A percentile compares a stretch with the other conserved stretches of the same genome.
phyloP scores from a whole-genome alignment of 2,888 invertebrate species.

The Cylindroiulus punctatus region DNA sequence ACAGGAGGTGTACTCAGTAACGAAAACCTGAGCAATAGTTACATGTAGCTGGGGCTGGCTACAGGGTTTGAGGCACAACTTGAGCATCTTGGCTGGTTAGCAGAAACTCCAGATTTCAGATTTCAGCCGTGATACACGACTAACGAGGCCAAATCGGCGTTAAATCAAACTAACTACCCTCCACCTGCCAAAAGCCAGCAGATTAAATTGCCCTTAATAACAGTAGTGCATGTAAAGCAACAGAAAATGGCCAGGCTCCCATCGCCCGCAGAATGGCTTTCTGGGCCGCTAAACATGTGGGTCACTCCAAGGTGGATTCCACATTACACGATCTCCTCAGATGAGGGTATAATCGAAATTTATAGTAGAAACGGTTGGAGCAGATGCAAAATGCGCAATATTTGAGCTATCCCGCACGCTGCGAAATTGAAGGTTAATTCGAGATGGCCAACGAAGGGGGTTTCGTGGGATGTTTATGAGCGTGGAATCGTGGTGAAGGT shows the following conservation, averaged over 20 bases:
- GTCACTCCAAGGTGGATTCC: not conserved
- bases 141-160: not conserved
- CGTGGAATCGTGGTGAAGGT: not conserved
- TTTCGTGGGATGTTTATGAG: constrained; percentile 2
- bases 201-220: too few species aligned
- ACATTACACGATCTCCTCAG: not conserved
- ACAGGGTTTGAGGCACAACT: too few species aligned
- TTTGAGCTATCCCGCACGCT: not conserved
- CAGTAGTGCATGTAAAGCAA: too few species aligned
- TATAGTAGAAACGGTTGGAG: not conserved
- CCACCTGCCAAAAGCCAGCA: too few species aligned
- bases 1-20: too few species aligned
- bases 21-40: too few species aligned
- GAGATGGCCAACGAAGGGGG: not conserved
- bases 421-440: constrained; percentile 11
- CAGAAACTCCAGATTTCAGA: too few species aligned
- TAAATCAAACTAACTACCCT: not conserved
- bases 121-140: not conserved
- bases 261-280: too few species aligned
- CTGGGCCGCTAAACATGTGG: not conserved
- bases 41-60: too few species aligned
- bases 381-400: not conserved
- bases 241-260: too few species aligned
- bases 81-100: too few species aligned
- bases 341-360: not conserved